Base-by-base conservation (phyloP, 2,797 vertebrate species). In the Adrianichthys oophorus region DNA sequence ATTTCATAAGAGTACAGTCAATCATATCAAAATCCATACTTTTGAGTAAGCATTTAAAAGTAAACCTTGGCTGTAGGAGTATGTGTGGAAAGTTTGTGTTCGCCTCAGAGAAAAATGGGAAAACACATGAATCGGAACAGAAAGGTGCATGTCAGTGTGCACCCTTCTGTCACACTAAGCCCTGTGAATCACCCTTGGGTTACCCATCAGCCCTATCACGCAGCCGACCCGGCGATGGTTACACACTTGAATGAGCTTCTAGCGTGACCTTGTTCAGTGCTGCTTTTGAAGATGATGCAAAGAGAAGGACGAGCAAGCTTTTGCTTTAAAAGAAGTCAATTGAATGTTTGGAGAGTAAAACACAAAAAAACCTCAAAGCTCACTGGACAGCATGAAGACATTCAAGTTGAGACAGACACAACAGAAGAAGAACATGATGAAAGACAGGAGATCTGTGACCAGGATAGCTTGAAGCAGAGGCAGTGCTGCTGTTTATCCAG, bases 271-370 rank as follows among this genome's bases (percentile, higher is more conserved):
- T 49, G 73, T 51, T 59, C 41, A 65, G 42, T 15, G 7, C 52
- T 15, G 55, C 62, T 12, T 65, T 55, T 79, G 78, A 83, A 72
- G 74, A 61, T 74, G 74, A 83, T 83, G 80, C 74, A 71, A 76
- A 68, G n/a, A 17, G 74, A 85, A 21, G 70, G 70, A 73, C 48
- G 43, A 65, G 56, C 21, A 15, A 43, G 45, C 19, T n/a, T 67
- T 54, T 48, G 59, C 70, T 68, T 48, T 51, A 48, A 58, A 60
- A 60, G 48, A 59, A 74, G 57, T 15, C 37, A 72, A 71, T 50
- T 41, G 8, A 24, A 29, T 61, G 48, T 24, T 59, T 18, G 10
- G 10, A 32, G 32, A 26, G 26, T 26, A 4, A 4, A 32, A 32
- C 2, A 32, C 10, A 32, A 32, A 32, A 29, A 32, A 32, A 32